phyloP scores from a whole-genome alignment of 2,797 vertebrate species.

The Enteromius viviparus region DNA sequence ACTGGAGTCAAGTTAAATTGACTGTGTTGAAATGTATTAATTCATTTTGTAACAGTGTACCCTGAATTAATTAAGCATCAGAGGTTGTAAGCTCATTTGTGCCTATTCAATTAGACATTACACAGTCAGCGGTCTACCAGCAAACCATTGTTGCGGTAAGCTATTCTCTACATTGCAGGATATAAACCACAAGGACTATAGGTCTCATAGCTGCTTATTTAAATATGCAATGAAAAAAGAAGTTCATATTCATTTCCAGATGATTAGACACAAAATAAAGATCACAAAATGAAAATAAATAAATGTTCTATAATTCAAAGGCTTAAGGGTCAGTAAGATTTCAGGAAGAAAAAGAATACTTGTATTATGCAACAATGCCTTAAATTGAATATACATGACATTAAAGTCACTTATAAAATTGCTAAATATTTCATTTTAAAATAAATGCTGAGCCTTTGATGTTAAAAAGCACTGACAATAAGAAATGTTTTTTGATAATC shows the following conservation, averaged over 20 bases:
- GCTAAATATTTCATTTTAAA: not conserved
- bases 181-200: conserved; percentile 13
- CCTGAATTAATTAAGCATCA: conserved; percentile 62
- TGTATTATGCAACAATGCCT: not conserved
- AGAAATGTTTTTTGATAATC: not conserved
- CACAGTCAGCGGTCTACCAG: conserved; percentile 49
- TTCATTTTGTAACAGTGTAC: conserved; percentile 58
- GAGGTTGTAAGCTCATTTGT: conserved; percentile 71
- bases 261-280: not conserved
- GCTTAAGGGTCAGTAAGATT: not conserved
- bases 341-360: not conserved
- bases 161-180: conserved; percentile 17
- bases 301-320: not conserved
- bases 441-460: not conserved
- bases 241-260: not conserved
- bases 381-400: not conserved
- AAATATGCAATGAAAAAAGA: not conserved
- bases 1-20: conserved; percentile 58
- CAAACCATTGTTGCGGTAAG: conserved; percentile 45
- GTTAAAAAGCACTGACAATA: not conserved
- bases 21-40: conserved; percentile 61
- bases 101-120: conserved; percentile 72
- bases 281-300: not conserved
- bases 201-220: conserved; percentile 28
- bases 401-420: not conserved